Evolutionary conservation across 2,888 invertebrate species (phyloP), one percentile per base, ranked within the genome.

Genomic region (Alentia gelatinosa): DNA sequence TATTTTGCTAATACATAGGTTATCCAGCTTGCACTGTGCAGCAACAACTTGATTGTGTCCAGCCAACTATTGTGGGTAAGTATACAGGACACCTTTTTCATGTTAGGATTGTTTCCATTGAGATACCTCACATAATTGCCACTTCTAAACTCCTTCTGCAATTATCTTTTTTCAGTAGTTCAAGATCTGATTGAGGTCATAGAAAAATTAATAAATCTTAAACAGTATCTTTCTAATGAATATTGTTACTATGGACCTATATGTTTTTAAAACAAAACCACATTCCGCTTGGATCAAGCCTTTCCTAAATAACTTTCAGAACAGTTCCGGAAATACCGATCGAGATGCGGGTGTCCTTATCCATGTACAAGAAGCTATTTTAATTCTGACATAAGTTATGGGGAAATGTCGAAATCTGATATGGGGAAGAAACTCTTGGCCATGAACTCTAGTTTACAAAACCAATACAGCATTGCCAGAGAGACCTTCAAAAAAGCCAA

Each of bases 341-440:
- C 26, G 33, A 12, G 1, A 3, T 90, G 90, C 56, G 0, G 33
- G 1, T 91, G 91, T 39, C 91, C 91, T 0, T 47, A 63, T 30
- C 56, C 89, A 0, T 91, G 91, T 50, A 3, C 9, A 5, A 7
- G 47, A 12, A 75, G 42, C 4, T 9, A 40, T 15, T 89, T 63
- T 35, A 50, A 89, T 9, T 19, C 50, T 23, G 39, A 89, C 35
- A 56, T 91, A 0, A 90, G 89, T 0, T 91, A 91, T 37, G 89
- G 50, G 3, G 42, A 89, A 19, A 33, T 63, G 47, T 91, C 91
- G 4, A 91, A 74, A 15, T 91, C 75, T 68, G 91, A 91, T 50
- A 89, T 89, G 37, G 89, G 75, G 35, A 79, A 42, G 9, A 47
- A 89, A 0, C 89, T 89, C 19, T 9, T 26, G 1, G 33, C 5